A percentile compares a stretch with the other conserved stretches of the same genome.
Evolutionary conservation across 2,888 invertebrate genomes (phyloP).

Genomic region (Augochlorella aurata): DNA sequence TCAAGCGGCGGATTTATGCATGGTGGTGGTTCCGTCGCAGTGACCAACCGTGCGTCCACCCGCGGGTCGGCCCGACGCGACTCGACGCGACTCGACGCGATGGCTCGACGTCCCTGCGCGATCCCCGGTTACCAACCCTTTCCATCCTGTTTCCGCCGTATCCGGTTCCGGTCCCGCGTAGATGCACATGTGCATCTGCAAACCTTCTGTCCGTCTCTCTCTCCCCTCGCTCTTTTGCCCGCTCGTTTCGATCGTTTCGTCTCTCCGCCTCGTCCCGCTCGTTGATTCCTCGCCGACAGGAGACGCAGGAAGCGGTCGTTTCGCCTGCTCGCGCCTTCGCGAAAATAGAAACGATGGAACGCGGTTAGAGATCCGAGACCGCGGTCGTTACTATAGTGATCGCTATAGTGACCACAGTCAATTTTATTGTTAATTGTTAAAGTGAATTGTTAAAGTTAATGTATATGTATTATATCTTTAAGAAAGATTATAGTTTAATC

Average conservation of each 20-base stretch:
- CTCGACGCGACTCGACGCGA: not conserved
- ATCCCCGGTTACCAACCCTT: constrained; percentile 24
- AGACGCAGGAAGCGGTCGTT: constrained; percentile 46
- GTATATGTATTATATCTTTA: too few relatives aligned
- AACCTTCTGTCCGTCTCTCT: constrained; percentile 17
- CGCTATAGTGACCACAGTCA: too few relatives aligned
- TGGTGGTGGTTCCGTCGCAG: constrained; percentile 65
- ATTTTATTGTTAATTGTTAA: too few relatives aligned
- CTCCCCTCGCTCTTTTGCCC: not conserved
- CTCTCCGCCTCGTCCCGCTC: not conserved
- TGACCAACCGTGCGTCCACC: constrained; percentile 41
- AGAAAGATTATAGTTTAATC: too few relatives aligned
- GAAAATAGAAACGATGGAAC: too few relatives aligned
- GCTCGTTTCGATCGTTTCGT: not conserved
- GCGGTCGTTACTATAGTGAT: too few relatives aligned
- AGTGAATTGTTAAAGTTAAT: too few relatives aligned
- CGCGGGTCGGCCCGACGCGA: not conserved
- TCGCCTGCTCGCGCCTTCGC: constrained; percentile 47
- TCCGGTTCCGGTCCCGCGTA: constrained; percentile 65
- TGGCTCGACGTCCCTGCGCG: constrained; percentile 7
- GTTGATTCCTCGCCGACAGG: constrained; percentile 31
- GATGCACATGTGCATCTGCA: constrained; percentile 59
- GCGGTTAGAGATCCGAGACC: too few relatives aligned
- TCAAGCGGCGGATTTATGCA: constrained; percentile 70
- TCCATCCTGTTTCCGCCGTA: constrained; percentile 55